Base-by-base conservation (phyloP, 2,113 vertebrate genomes). In the Paedocypris sp. region DNA sequence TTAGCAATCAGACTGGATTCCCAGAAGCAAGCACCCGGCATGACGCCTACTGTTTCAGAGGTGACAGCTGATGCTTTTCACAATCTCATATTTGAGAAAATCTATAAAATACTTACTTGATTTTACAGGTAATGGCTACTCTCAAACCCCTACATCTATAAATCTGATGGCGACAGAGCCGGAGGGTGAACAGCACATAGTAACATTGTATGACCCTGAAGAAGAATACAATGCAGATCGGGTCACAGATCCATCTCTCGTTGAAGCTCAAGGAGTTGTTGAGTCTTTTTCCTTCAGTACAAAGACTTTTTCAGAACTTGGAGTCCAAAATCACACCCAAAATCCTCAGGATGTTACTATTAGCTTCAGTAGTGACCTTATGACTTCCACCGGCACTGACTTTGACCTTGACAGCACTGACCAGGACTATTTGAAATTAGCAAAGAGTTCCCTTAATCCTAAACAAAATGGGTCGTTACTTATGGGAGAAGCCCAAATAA, bases 1-100 rank as follows among this genome's bases (percentile, higher is more conserved):
- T 88, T 77, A 87, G 82, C 38, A 96, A 98, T 79, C 93, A 94
- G 86, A 97, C 92, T 0, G 92, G 92, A 19, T 97, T 96, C 72
- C 93, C 92, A 0, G 86, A 90, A 19, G 76, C 80, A 4, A 69
- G 79, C 50, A 85, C 81, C 61, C 85, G 53, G 38, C 89, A 93
- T 26, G 90, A 91, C 0, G 91, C 87, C 3, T 97, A 92, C 73
- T 98, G 95, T 73, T 97, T 94, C 58, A 82, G 75, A 89, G 86
- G 94, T 95, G 80, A 31, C 9, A 20, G 50, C 25, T 35, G 33
- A 12, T 43, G 19, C 35, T 10, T 23, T 23, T 33, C 3, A 3
- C 42, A 25, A 8, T 25, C n/a, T n/a, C 43, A 46, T n/a, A n/a
- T n/a, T n/a, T n/a, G n/a, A n/a, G n/a, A n/a, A n/a, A 26, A 13